Conservation (phyloP, 1,140 invertebrate genomes). For the Apocrypta bakeri region DNA sequence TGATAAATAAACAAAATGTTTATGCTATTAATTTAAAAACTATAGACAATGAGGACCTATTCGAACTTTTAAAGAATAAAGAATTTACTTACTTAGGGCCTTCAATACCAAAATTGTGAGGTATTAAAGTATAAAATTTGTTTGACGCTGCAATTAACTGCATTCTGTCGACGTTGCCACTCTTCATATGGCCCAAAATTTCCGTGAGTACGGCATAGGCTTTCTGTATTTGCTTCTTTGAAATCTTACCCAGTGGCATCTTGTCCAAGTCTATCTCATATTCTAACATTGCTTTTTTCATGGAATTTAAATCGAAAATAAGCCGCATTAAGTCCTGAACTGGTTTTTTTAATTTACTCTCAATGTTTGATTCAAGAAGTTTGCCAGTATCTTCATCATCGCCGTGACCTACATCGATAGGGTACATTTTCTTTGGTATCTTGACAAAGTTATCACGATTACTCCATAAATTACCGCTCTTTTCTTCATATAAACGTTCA, state of each 20-base stretch:
- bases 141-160: constrained; percentile 90
- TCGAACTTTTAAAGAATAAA: constrained; percentile 2
- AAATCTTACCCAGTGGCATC: constrained; percentile 98
- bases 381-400: constrained; percentile 67
- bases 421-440: constrained; percentile 87
- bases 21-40: neutral
- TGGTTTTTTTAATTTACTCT: constrained; percentile 83
- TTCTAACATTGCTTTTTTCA: constrained; percentile 95
- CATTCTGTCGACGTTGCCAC: constrained; percentile 71
- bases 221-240: constrained; percentile 90
- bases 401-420: constrained; percentile 93
- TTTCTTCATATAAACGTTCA: constrained; percentile 84
- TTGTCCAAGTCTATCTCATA: constrained; percentile 98
- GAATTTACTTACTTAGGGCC: constrained; percentile 78
- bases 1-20: neutral
- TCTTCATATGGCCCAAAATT: constrained; percentile 80
- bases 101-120: constrained; percentile 93
- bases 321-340: constrained; percentile 90
- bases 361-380: constrained; percentile 65
- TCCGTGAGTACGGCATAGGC: constrained; percentile 90
- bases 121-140: constrained; percentile 95
- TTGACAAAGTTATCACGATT: constrained; percentile 84
- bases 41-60: too few species aligned
- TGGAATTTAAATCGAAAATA: constrained; percentile 93
- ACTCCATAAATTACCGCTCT: constrained; percentile 89